These are phyloP conservation scores for Holothuria leucospilota DNA, from an alignment of 53 echinoderm and acorn worm species.

Conservation along the genomic window DNA sequence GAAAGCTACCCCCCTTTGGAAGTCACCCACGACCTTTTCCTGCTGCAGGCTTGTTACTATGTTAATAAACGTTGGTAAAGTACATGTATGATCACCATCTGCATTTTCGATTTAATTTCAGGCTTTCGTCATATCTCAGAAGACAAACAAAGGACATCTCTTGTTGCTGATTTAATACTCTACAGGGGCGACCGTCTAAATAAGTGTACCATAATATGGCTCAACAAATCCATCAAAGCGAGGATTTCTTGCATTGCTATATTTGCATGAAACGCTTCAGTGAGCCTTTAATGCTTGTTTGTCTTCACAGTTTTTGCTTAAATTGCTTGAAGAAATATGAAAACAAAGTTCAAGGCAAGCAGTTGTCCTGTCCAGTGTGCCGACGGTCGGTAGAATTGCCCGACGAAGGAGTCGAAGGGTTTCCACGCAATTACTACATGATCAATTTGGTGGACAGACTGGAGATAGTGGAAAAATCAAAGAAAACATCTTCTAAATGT, in stretches of 20 bases:
- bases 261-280: conserved; percentile 17
- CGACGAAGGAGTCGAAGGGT: background rate
- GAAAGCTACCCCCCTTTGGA: no score
- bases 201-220: background rate
- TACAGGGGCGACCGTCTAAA: no score
- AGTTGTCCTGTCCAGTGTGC: conserved; percentile 4
- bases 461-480: background rate
- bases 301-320: conserved; percentile 17
- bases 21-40: no score
- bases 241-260: background rate
- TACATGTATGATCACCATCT: no score
- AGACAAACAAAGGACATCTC: no score
- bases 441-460: conserved; percentile 1
- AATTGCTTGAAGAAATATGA: conserved; percentile 20
- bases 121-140: no score
- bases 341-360: background rate
- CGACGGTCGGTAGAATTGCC: background rate
- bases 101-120: no score
- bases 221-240: background rate
- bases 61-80: no score
- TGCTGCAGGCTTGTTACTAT: no score
- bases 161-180: no score
- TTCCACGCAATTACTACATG: background rate
- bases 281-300: background rate
- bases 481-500: background rate